Evolutionary conservation across 2,888 invertebrate species (phyloP), one percentile per base, ranked within the genome.

Genomic region (Ganaspis brasiliensis): DNA sequence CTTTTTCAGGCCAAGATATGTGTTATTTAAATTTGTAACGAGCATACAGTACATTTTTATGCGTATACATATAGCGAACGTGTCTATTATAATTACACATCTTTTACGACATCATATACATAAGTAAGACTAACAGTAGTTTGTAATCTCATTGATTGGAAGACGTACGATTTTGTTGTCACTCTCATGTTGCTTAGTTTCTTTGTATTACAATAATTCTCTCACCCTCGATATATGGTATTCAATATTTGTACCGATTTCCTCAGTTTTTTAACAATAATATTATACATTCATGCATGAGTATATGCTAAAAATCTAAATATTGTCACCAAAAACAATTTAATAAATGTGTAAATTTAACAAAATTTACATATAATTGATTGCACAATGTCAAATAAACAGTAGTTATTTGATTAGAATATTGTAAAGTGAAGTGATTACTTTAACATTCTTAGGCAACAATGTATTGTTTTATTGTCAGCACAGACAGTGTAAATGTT

Each of bases 81-180:
- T 21, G 26, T 72, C 63, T 49, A 79, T 40, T 73, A 16, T 52
- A 52, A 52, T 59, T 49, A 40, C 71, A 71, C 67, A 31, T 55
- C 19, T 40, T 56, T 19, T 63, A 26, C 45, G 61, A 40, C 72
- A 75, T 72, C 45, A 37, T 21, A 16, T 16, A 71, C 45, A 72
- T 52, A 49, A 76, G 40, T 72, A 74, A 72, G 67, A 77, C 52
- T 56, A 40, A 63, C 37, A 49, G 80, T 82, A 83, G 81, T 80
- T 78, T 56, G 61, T 80, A 78, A 72, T 81, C 82, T 84, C 75
- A 81, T 84, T 73, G 70, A 85, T 81, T 89, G 90, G 90, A 90
- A 90, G 89, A 90, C 90, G 59, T 90, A 82, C 83, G 89, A 90
- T 85, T 90, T 87, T 90, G 90, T 88, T 89, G 90, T 73, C 79